These are phyloP conservation scores for Vidua macroura DNA, from an alignment of 2,113 vertebrate genomes.

Conservation along the genomic window DNA sequence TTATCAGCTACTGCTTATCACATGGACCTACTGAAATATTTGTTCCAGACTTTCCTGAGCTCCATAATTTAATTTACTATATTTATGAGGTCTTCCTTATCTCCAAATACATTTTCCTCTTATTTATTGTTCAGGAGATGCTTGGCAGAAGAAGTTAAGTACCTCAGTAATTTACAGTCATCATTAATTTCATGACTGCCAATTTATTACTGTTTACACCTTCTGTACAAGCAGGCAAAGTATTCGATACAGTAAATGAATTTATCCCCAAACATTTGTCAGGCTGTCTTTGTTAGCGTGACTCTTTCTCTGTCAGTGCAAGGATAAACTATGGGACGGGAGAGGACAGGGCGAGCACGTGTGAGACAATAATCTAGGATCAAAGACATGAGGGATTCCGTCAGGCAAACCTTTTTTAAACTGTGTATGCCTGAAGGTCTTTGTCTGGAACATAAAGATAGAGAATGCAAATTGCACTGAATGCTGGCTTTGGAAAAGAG, in stretches of 20 bases:
- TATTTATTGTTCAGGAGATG: not conserved
- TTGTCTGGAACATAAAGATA: not conserved
- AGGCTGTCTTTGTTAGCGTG: not conserved
- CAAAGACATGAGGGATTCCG: not conserved
- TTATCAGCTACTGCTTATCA: not conserved
- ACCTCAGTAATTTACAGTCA: not conserved
- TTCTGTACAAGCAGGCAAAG: not conserved
- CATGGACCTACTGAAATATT: not conserved
- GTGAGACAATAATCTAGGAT: not conserved
- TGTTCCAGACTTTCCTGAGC: not conserved
- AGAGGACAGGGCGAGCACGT: not conserved
- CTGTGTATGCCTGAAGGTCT: not conserved
- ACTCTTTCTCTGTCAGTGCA: not conserved
- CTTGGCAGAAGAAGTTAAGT: not conserved
- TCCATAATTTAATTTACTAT: not conserved
- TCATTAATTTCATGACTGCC: conserved; percentile 5
- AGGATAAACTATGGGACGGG: not conserved
- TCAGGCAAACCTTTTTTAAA: not conserved
- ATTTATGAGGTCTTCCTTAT: conserved; percentile 18
- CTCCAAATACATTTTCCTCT: not conserved
- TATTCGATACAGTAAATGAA: not conserved
- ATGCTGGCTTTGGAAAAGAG: not conserved
- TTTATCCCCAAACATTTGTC: not conserved
- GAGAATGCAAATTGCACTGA: not conserved
- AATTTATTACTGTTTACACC: conserved; percentile 31